Base-by-base conservation (phyloP, 2,113 vertebrate species). In the Tichodroma muraria region DNA sequence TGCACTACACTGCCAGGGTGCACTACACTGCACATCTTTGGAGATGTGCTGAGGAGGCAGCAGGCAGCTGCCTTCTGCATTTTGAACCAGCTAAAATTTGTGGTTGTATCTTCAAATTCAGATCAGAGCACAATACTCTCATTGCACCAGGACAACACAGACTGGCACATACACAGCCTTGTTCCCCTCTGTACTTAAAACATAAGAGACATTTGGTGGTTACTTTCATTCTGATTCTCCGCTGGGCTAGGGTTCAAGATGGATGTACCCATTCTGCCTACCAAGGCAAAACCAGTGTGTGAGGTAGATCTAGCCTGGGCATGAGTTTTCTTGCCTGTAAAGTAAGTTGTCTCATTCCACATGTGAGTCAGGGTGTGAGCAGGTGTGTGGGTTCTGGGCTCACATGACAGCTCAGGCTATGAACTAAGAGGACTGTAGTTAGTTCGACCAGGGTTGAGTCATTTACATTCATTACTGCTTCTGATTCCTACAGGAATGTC, bases 11-110 rank as follows among this genome's bases (percentile, higher is more conserved):
- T n/a, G n/a, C n/a, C n/a, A n/a, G n/a, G 3, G 9, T 18, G 20
- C 23, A 6, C 13, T 8, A 9, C 0, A 0, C 69, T 66, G 30
- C 53, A 9, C 3, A 1, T 33, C 20, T 25, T 27, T 21, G 49
- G 22, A 78, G 30, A 9, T 9, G 14, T 0, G 15, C 57, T 76
- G 47, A 75, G 30, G 45, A 59, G 59, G 78, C 24, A 66, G 33
- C 28, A 50, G 56, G 11, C 19, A 88, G 60, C 18, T 85, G 21
- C 21, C 42, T 52, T 54, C 87, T 68, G 56, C 18, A 11, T 33
- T 68, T 78, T 79, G 60, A 83, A 61, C 38, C 38, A 73, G 23
- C 9, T 80, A 53, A 88, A 86, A 60, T 44, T 31, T 37, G 13
- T 78, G 49, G 56, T n/a, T 44, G 20, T 33, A 38, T 64, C 49